Evolutionary conservation across 2,888 invertebrate genomes (phyloP).

Genomic region (Diploptera punctata): DNA sequence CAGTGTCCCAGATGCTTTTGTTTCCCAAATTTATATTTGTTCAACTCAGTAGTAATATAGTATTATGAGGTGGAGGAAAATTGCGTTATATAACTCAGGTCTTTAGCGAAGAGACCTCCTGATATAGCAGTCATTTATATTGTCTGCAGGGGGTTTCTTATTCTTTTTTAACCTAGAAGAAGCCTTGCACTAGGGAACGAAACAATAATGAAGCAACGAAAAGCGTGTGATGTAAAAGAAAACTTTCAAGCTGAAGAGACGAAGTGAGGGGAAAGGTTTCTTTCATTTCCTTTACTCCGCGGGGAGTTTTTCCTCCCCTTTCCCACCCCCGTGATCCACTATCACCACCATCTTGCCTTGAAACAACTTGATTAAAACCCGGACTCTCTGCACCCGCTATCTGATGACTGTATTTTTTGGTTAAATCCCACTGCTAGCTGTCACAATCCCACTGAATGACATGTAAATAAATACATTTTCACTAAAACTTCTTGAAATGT

Average conservation of each 20-base stretch:
- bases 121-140: conserved; percentile 1
- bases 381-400: not conserved
- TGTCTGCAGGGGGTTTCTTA: conserved; percentile 8
- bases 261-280: not conserved
- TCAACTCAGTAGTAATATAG: not conserved
- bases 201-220: conserved; percentile 14
- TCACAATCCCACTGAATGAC: no score
- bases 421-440: no score
- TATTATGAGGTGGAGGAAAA: not conserved
- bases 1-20: no score
- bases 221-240: conserved; percentile 14
- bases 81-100: not conserved
- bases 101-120: not conserved
- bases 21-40: not conserved
- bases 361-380: conserved; percentile 1
- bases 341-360: not conserved
- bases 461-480: no score
- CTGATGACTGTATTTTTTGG: conserved; percentile 1
- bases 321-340: not conserved
- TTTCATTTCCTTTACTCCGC: conserved; percentile 9
- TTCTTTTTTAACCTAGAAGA: not conserved
- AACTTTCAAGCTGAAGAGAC: not conserved
- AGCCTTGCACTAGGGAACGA: not conserved
- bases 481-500: no score
- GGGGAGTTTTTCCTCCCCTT: not conserved